These are phyloP conservation scores for Clarias magur DNA, from an alignment of 2,113 vertebrate genomes.

Conservation along the genomic window DNA sequence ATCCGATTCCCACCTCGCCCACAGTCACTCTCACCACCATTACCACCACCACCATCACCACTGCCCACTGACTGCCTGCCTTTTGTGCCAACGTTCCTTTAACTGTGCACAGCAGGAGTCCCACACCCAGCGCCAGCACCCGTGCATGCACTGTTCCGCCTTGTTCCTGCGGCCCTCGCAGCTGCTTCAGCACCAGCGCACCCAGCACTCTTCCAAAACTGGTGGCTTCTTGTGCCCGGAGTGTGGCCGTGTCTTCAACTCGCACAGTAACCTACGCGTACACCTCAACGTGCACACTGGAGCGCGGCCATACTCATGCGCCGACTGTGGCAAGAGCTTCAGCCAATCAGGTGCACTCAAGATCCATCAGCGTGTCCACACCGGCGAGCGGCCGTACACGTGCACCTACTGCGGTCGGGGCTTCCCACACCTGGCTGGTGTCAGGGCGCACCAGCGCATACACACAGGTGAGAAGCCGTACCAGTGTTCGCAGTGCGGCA, in stretches of 20 bases:
- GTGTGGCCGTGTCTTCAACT: conserved; percentile 77
- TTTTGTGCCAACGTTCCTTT: conserved; percentile 67
- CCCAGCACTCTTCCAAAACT: conserved; percentile 67
- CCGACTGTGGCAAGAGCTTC: conserved; percentile 78
- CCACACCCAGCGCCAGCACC: conserved; percentile 52
- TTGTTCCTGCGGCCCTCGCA: conserved; percentile 73
- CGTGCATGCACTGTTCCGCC: conserved; percentile 75
- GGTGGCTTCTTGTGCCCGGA: conserved; percentile 74
- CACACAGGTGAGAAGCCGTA: conserved; percentile 81
- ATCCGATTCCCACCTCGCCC: conserved; percentile 52
- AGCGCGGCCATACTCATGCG: conserved; percentile 77
- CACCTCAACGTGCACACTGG: conserved; percentile 80
- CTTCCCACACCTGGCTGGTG: conserved; percentile 76
- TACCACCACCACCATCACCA: conserved; percentile 70
- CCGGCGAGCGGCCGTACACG: conserved; percentile 68
- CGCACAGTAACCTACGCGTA: conserved; percentile 79
- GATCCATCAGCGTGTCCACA: conserved; percentile 78
- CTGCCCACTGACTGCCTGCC: conserved; percentile 63
- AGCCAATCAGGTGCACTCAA: conserved; percentile 80
- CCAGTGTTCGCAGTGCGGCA: conserved; percentile 78
- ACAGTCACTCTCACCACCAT: conserved; percentile 63
- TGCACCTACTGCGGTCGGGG: conserved; percentile 71
- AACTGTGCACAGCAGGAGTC: conserved; percentile 59
- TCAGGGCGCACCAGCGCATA: conserved; percentile 75
- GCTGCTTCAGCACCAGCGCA: conserved; percentile 76